A percentile compares a stretch with the other conserved stretches of the same genome.
phyloP scores from a whole-genome alignment of 2,113 vertebrate species.

The Arothron firmamentum region DNA sequence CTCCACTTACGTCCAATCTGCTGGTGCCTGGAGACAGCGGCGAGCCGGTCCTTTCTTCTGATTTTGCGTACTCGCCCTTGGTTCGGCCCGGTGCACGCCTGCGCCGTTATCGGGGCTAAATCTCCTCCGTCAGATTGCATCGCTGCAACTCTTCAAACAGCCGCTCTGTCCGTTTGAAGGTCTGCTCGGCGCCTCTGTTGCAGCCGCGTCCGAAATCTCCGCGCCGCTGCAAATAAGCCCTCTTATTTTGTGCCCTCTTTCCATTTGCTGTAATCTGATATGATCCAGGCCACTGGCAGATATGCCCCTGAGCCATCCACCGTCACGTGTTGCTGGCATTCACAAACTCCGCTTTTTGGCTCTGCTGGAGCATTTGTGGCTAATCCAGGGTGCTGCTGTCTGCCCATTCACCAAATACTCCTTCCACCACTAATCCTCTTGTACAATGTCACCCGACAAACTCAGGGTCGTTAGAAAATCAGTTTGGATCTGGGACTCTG shows the following conservation, averaged over 20 bases:
- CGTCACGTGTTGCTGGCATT: constrained; percentile 32
- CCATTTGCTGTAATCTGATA: constrained; percentile 44
- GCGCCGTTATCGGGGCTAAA: too few relatives aligned
- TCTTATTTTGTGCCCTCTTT: constrained; percentile 32
- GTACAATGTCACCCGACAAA: constrained; percentile 37
- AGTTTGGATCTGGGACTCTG: constrained; percentile 10
- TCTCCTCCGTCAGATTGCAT: too few relatives aligned
- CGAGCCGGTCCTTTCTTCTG: too few relatives aligned
- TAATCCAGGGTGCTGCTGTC: constrained; percentile 46
- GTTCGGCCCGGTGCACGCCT: too few relatives aligned
- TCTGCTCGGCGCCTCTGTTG: background rate
- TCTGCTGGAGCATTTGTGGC: constrained; percentile 29
- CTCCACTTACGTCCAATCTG: too few relatives aligned
- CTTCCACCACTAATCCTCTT: constrained; percentile 22
- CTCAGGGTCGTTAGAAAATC: constrained; percentile 32
- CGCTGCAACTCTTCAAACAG: too few relatives aligned
- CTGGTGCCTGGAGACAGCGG: too few relatives aligned
- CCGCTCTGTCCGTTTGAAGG: too few relatives aligned
- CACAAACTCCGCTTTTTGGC: constrained; percentile 6
- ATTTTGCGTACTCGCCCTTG: too few relatives aligned
- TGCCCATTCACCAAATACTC: constrained; percentile 45
- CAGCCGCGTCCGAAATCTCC: constrained; percentile 13
- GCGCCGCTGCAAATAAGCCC: constrained; percentile 24
- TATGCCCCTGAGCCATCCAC: constrained; percentile 3
- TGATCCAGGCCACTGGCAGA: constrained; percentile 7